Percentiles rank a stretch among this genome's conserved stretches.
Conservation (phyloP, 2,113 vertebrate species). For the Halichoeres trimaculatus region DNA sequence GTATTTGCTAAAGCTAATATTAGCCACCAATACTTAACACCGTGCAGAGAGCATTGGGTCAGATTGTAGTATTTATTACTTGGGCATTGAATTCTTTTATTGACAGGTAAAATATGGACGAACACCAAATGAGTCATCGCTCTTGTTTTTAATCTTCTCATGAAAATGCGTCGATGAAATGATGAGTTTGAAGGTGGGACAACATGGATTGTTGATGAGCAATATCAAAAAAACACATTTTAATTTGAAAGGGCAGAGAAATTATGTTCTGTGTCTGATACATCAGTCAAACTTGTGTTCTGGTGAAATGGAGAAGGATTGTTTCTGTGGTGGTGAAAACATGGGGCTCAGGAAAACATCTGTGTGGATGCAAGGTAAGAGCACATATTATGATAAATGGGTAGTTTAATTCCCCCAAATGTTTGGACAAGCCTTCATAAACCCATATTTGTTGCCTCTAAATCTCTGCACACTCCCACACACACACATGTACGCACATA, state of each 20-base stretch:
- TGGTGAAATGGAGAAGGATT: neutral
- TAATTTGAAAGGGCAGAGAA: neutral
- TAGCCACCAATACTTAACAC: neutral
- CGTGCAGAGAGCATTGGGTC: neutral
- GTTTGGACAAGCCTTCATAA: slow-evolving; percentile 9
- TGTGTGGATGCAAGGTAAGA: neutral
- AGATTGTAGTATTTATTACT: neutral
- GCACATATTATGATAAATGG: neutral
- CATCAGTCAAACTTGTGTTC: neutral
- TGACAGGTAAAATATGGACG: neutral
- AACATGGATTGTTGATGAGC: neutral
- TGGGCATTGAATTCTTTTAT: neutral
- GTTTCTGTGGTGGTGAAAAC: neutral
- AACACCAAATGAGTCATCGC: neutral
- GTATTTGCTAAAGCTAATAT: neutral
- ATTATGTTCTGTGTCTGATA: neutral
- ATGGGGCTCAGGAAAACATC: neutral
- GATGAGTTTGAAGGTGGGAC: too few species aligned
- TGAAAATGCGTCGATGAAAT: neutral
- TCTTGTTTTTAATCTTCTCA: neutral
- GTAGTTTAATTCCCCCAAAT: slow-evolving; percentile 13
- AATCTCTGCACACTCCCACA: slow-evolving; percentile 20
- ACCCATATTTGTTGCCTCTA: slow-evolving; percentile 28
- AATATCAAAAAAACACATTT: neutral
- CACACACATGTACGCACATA: neutral